These are phyloP conservation scores for Dichetophora obliterata DNA, from an alignment of 2,888 invertebrate genomes.

Conservation along the genomic window DNA sequence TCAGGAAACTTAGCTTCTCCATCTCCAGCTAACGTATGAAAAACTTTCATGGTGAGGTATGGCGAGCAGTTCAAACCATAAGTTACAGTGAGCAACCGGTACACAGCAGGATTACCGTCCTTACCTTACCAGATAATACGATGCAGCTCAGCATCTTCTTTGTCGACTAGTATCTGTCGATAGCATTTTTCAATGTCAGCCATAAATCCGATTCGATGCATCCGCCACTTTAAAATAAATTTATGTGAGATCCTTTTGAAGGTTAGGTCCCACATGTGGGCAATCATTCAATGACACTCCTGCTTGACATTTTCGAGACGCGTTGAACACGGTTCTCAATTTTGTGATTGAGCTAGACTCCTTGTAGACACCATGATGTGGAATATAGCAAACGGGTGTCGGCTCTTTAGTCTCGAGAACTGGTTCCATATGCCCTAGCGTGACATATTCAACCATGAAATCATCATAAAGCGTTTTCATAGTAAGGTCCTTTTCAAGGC, in stretches of 20 bases:
- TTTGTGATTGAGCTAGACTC: constrained; percentile 45
- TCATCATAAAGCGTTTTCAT: constrained; percentile 39
- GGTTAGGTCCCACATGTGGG: constrained; percentile 45
- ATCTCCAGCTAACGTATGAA: constrained; percentile 41
- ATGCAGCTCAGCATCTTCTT: constrained; percentile 42
- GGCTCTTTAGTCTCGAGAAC: constrained; percentile 21
- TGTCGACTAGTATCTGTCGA: constrained; percentile 42
- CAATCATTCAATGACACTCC: constrained; percentile 44
- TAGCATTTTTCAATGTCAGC: constrained; percentile 48
- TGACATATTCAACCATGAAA: constrained; percentile 42
- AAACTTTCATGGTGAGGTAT: constrained; percentile 41
- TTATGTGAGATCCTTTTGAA: constrained; percentile 40
- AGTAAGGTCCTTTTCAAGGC: constrained; percentile 35
- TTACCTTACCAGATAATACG: constrained; percentile 41
- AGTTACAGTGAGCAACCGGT: constrained; percentile 40
- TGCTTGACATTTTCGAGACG: constrained; percentile 29
- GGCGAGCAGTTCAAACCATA: constrained; percentile 45
- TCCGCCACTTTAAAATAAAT: constrained; percentile 41
- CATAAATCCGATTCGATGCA: constrained; percentile 45
- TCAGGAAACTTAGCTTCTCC: constrained; percentile 35
- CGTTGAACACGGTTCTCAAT: constrained; percentile 43
- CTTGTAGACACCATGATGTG: constrained; percentile 45
- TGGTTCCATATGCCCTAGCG: constrained; percentile 39
- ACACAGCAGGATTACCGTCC: constrained; percentile 20
- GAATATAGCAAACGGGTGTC: constrained; percentile 25